Base-by-base conservation (phyloP, 2,888 invertebrate genomes). In the Acleris laterana region DNA sequence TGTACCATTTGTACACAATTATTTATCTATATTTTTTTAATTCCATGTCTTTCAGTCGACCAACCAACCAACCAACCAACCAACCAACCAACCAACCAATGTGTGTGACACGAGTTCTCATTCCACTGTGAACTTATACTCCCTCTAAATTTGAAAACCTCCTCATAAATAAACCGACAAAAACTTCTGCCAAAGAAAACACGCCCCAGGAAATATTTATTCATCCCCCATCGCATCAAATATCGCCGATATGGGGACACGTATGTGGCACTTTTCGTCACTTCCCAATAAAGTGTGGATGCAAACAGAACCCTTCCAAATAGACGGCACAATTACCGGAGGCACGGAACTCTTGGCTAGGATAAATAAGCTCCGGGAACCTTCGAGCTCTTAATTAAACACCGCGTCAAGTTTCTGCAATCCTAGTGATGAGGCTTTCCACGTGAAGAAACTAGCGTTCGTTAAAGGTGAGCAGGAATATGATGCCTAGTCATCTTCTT, bases 261-360 rank as follows among this genome's bases (percentile, higher is more conserved):
- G 63, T 53, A 42, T 60, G 59, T 65, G 32, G 56, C 60, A 62
- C 61, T 61, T 66, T 62, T 62, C 66, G 62, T 56, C 62, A 62
- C 61, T 48, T 57, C 46, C 58, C 57, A 62, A 66, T 66, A 66
- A 66, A 57, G 66, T 56, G 57, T 20, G 65, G 32, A 48, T 48
- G 62, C 57, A 62, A 66, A 66, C 66, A 66, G 56, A 57, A 38
- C 66, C 66, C 62, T 66, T 56, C 50, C 61, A 62, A 62, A 62
- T 57, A 65, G 61, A 62, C 61, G 20, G 57, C 62, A 65, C 59
- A 65, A 65, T 61, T 61, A 62, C 66, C 46, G 17, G 38, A 20
- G 38, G 50, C 44, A 49, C 55, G 44, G 28, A 66, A 66, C 66
- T 52, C 46, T 52, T n/a, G 61, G 60, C 32, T 56, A 62, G 62